Conservation (phyloP, 2,113 vertebrate genomes). For the Brachirus orientalis region DNA sequence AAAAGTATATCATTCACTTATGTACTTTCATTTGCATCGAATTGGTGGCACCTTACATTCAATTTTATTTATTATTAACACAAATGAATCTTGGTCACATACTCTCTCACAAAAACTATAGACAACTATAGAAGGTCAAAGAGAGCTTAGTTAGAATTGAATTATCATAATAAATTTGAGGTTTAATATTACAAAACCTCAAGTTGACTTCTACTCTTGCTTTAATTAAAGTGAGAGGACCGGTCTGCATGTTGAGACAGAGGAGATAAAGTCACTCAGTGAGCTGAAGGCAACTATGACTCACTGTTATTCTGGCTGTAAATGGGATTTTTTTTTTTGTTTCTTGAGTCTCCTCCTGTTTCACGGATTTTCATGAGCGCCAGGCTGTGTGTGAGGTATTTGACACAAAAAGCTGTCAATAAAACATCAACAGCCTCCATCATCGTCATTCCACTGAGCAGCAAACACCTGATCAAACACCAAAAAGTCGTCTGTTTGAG, state of each 20-base stretch:
- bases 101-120: neutral
- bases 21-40: neutral
- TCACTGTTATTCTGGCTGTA: constrained; percentile 79
- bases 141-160: neutral
- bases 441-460: constrained; percentile 22
- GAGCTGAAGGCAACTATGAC: constrained; percentile 74
- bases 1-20: constrained; percentile 14
- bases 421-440: constrained; percentile 52
- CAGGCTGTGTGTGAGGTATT: constrained; percentile 30
- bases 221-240: constrained; percentile 77
- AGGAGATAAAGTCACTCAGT: constrained; percentile 66
- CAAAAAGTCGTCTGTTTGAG: neutral
- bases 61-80: neutral
- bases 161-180: neutral
- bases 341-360: constrained; percentile 68
- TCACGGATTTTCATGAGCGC: constrained; percentile 54
- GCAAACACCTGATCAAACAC: constrained; percentile 66
- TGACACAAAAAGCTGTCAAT: constrained; percentile 26
- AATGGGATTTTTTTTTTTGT: constrained; percentile 46
- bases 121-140: neutral
- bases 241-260: constrained; percentile 77
- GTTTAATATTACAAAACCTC: too few species aligned
- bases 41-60: neutral
- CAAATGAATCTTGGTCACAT: neutral
- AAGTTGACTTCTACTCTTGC: constrained; percentile 45